Conservation (phyloP, 2,113 vertebrate species). For the Caranx ignobilis region DNA sequence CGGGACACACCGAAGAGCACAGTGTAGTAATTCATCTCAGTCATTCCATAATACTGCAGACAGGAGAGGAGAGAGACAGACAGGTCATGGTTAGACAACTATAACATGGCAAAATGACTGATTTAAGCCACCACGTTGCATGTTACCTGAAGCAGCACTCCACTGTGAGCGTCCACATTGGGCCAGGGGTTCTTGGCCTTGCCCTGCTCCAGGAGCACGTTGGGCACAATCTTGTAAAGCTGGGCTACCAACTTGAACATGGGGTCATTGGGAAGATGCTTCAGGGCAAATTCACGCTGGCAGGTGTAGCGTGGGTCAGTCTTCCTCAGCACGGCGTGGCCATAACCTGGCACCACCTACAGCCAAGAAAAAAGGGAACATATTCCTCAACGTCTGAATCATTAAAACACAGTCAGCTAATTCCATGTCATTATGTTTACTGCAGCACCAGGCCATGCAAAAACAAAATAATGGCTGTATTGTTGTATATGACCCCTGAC, state of each 20-base stretch:
- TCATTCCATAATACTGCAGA: conserved; percentile 94
- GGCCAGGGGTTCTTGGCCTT: conserved; percentile 99
- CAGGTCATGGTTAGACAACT: not conserved
- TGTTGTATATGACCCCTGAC: not conserved
- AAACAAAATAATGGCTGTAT: not conserved
- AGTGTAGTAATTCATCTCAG: conserved; percentile 99
- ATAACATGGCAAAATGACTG: not conserved
- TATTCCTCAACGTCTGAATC: not conserved
- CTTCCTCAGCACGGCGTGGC: conserved; percentile 94
- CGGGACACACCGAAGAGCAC: conserved; percentile 96
- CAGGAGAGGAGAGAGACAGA: not conserved
- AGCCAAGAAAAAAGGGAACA: not conserved
- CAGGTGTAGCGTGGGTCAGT: conserved; percentile 95
- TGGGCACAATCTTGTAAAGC: conserved; percentile 97
- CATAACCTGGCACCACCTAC: conserved; percentile 95
- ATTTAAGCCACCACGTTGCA: fast-evolving
- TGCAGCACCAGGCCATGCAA: no score
- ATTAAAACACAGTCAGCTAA: not conserved
- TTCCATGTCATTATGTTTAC: not conserved
- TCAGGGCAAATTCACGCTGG: conserved; percentile 94
- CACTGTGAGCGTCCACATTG: conserved; percentile 97
- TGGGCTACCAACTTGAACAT: conserved; percentile 96
- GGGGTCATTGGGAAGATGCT: conserved; percentile 94
- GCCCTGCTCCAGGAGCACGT: conserved; percentile 95
- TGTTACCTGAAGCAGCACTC: conserved; percentile 95